phyloP scores from a whole-genome alignment of 2,113 vertebrate species.

The Tricholaema leucomelas region DNA sequence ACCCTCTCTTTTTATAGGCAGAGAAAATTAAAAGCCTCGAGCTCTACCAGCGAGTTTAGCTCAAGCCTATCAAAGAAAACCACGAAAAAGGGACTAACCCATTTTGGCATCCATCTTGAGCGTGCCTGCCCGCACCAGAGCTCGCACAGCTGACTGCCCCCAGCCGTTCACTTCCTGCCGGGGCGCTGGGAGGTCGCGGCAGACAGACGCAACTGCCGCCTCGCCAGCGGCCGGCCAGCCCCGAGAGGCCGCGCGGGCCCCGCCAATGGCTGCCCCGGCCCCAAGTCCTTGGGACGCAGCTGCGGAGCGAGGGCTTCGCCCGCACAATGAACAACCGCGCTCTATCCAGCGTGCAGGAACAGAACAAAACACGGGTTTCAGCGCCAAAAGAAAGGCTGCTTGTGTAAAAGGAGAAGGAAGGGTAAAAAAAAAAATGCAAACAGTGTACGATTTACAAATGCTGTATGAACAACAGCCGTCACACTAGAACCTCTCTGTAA shows the following conservation, averaged over 20 bases:
- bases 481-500: neutral
- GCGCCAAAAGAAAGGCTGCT: neutral
- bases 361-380: neutral
- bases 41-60: neutral
- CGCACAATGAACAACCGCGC: neutral
- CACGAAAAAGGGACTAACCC: slow-evolving; percentile 76
- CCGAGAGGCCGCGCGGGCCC: neutral
- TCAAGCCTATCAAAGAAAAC: neutral
- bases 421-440: neutral
- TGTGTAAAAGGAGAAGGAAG: neutral
- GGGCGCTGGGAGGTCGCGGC: slow-evolving; percentile 41
- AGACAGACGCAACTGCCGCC: slow-evolving; percentile 25
- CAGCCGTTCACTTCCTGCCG: slow-evolving; percentile 69
- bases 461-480: neutral
- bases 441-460: neutral
- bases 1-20: neutral
- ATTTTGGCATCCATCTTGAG: slow-evolving; percentile 90
- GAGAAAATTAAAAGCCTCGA: neutral
- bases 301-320: neutral
- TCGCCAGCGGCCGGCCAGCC: neutral
- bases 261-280: neutral
- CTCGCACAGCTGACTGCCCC: slow-evolving; percentile 40
- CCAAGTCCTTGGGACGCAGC: neutral
- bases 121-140: slow-evolving; percentile 62
- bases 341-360: neutral